Evolutionary conservation across 2,888 invertebrate genomes (phyloP), one percentile per base, ranked within the genome.

Genomic region (Melieria picta): DNA sequence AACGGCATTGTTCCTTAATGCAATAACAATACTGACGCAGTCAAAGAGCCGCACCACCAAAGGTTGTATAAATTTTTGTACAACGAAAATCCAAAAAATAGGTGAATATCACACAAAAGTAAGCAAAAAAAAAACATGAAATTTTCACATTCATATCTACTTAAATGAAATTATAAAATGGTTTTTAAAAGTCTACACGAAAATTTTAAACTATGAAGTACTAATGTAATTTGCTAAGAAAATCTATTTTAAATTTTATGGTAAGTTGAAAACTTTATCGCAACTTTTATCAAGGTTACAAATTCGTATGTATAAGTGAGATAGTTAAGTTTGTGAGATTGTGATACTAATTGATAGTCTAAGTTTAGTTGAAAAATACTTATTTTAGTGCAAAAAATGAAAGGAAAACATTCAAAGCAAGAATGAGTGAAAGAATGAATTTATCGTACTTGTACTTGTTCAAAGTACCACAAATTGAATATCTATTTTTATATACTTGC

Each of bases 1-100:
- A 84, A 80, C 84, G 78, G 78, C 80, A 82, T 82, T 83, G 83
- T 84, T 84, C 83, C 83, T 84, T 84, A 80, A 69, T 74, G 77
- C 77, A 75, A 74, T 77, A 75, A 75, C 61, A 67, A 72, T 55
- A 42, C 45, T 55, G 45, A 50, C 10, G 11, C 13, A 50, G 50
- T 13, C 43, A 52, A 30, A 45, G 50, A 10, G 13, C 30, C 58
- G 48, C 47, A n/a, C n/a, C 7, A 60, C 7, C 11, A 60, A 58
- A 30, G 3, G 9, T 10, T 9, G 46, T 45, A 45, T 3, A 60
- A n/a, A 1, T 6, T 6, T 13, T 4, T 13, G 13, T 42, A 6
- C 6, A 60, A 5, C 11, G 46, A 60, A 7, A 3, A 60, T 3
- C 43, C n/a, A 6, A 3, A 43, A 45, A 48, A 30, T 13, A 11